A percentile compares a stretch with the other conserved stretches of the same genome.
Evolutionary conservation across 1,140 invertebrate genomes (phyloP).

Genomic region (Oedothorax gibbosus): DNA sequence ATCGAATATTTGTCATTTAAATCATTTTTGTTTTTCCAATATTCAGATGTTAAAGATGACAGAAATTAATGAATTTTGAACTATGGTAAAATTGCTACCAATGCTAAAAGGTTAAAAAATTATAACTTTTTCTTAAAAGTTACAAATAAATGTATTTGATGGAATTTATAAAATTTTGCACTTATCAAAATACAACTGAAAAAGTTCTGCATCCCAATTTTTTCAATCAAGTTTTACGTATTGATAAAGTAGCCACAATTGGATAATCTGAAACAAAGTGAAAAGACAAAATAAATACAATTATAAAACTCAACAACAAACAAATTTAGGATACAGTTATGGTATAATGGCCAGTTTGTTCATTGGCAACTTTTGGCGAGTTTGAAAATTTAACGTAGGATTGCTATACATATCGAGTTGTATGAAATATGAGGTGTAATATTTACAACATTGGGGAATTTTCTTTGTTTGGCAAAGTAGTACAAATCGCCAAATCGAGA

Average conservation of each 20-base stretch:
- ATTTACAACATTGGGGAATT: too few species aligned
- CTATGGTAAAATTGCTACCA: background rate
- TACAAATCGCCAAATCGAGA: too few species aligned
- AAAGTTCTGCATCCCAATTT: constrained; percentile 2
- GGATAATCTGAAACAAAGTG: background rate
- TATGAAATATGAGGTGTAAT: too few species aligned
- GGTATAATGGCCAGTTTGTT: background rate
- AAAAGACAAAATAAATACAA: background rate
- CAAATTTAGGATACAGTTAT: background rate
- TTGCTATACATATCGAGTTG: too few species aligned
- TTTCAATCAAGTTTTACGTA: background rate
- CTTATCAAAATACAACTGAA: background rate
- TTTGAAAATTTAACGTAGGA: background rate
- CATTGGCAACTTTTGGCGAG: too few species aligned
- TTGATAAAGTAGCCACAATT: background rate
- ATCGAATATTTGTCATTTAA: constrained; percentile 10
- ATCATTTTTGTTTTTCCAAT: constrained; percentile 11
- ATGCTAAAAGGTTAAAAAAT: background rate
- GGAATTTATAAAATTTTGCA: constrained; percentile 3
- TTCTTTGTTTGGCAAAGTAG: too few species aligned
- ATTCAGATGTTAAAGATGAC: background rate
- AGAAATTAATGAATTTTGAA: background rate
- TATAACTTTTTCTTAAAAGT: constrained; percentile 20
- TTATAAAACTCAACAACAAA: background rate
- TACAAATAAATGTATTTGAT: constrained; percentile 4